These are phyloP conservation scores for Pelmatolapia mariae DNA, from an alignment of 2,113 vertebrate genomes.

Conservation along the genomic window DNA sequence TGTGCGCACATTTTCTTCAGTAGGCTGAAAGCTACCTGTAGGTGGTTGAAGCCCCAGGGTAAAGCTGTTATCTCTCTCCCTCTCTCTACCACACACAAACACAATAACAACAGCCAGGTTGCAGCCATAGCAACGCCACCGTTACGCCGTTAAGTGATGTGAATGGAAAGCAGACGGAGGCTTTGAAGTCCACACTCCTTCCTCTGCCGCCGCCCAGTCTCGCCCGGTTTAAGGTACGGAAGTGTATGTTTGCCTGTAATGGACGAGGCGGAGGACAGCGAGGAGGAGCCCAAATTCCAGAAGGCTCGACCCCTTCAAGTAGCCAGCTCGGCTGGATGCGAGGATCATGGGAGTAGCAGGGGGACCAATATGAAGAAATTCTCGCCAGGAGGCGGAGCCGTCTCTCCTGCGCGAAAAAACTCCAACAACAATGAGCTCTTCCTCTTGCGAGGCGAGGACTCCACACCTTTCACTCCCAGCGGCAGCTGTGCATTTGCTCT, in stretches of 20 bases:
- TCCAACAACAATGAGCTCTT: conserved; percentile 64
- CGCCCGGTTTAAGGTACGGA: conserved; percentile 12
- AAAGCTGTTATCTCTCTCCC: not conserved
- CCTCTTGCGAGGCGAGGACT: conserved; percentile 47
- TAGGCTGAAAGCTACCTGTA: not conserved
- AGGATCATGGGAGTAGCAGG: conserved; percentile 42
- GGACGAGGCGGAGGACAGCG: conserved; percentile 65
- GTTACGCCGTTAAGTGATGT: conserved; percentile 16
- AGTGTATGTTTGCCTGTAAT: conserved; percentile 17
- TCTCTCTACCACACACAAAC: not conserved
- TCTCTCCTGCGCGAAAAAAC: conserved; percentile 57
- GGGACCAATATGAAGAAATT: conserved; percentile 58
- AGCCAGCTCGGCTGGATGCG: not conserved
- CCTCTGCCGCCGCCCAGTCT: conserved; percentile 28
- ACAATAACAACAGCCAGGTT: conserved; percentile 30
- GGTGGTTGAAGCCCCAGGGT: not conserved
- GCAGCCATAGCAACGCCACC: conserved; percentile 57
- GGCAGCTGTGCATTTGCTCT: conserved; percentile 39
- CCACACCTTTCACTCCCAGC: conserved; percentile 32
- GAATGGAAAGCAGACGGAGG: conserved; percentile 13
- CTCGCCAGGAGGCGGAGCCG: conserved; percentile 70
- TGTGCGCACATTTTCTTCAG: not conserved
- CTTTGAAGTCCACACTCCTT: conserved; percentile 22
- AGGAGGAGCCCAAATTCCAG: conserved; percentile 63
- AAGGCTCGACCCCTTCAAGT: not conserved